Conservation (phyloP, 2,797 vertebrate species). For the Apodemus agrarius region DNA sequence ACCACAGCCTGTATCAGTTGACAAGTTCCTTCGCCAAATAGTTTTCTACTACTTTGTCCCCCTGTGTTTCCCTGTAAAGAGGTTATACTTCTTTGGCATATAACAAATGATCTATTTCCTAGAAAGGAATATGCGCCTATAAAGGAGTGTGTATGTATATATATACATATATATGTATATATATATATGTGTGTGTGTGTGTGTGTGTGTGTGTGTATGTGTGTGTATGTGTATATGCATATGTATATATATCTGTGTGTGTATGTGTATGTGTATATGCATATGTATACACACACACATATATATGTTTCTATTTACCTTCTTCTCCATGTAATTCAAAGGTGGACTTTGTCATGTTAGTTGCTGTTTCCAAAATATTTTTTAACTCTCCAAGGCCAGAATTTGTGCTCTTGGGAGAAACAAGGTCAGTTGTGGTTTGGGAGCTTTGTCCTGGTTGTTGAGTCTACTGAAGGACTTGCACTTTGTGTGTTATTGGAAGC, state of each 20-base stretch:
- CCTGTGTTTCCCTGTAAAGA: conserved; percentile 23
- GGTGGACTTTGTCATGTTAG: conserved; percentile 8
- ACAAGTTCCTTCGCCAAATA: background rate
- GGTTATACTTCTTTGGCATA: background rate
- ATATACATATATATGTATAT: too few relatives aligned
- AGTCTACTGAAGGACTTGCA: background rate
- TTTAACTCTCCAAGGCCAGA: conserved; percentile 27
- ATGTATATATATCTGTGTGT: too few relatives aligned
- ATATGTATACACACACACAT: too few relatives aligned
- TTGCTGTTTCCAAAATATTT: conserved; percentile 22
- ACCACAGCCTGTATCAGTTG: background rate
- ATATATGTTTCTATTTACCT: background rate
- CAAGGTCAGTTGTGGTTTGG: background rate
- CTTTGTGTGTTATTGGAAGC: background rate
- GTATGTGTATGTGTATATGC: too few relatives aligned
- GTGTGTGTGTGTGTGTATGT: too few relatives aligned
- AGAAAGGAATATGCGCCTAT: conserved; percentile 16
- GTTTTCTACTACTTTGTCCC: background rate
- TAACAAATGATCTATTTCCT: conserved; percentile 48
- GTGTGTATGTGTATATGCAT: too few relatives aligned
- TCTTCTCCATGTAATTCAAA: background rate
- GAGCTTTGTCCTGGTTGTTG: background rate
- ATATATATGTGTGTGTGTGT: background rate
- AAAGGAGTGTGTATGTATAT: too few relatives aligned
- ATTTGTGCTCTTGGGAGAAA: background rate